Percentiles rank a stretch among this genome's conserved stretches.
Evolutionary conservation across 1,140 invertebrate genomes (phyloP).

Genomic region (Apis laboriosa): DNA sequence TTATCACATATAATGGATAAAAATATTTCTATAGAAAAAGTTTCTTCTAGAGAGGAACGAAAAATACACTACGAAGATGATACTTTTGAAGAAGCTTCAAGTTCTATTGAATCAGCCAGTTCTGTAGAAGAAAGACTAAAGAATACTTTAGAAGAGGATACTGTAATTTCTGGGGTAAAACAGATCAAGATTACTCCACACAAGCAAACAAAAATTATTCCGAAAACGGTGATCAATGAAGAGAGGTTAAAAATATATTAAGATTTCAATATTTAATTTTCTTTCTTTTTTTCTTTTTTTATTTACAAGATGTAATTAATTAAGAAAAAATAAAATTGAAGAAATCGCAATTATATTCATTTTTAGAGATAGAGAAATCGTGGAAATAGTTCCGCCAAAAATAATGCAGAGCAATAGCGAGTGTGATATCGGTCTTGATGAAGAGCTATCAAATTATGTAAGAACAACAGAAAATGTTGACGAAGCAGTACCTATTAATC

Average conservation of each 20-base stretch:
- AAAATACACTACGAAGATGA: conserved; percentile 51
- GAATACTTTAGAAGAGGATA: background rate
- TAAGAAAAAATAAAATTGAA: background rate
- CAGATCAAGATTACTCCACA: conserved; percentile 34
- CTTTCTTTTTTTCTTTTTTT: background rate
- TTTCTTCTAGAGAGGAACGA: background rate
- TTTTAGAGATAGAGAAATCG: conserved; percentile 18
- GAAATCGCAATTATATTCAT: background rate
- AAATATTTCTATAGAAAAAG: background rate
- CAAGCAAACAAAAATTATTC: background rate
- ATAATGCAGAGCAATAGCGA: conserved; percentile 31
- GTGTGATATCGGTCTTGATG: conserved; percentile 41
- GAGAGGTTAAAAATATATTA: conserved; percentile 9
- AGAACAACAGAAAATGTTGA: conserved; percentile 31
- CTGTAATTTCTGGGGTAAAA: conserved; percentile 26
- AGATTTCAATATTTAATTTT: background rate
- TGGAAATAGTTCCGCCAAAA: conserved; percentile 44
- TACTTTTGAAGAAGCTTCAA: conserved; percentile 60
- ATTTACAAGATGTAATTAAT: background rate
- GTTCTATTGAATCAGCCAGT: conserved; percentile 20
- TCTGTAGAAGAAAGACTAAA: background rate
- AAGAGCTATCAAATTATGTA: conserved; percentile 52
- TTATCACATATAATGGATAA: background rate
- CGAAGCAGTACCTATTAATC: conserved; percentile 19
- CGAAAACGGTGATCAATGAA: background rate